These are phyloP conservation scores for Ursus arctos DNA, from an alignment of 2,113 vertebrate species.

Conservation along the genomic window DNA sequence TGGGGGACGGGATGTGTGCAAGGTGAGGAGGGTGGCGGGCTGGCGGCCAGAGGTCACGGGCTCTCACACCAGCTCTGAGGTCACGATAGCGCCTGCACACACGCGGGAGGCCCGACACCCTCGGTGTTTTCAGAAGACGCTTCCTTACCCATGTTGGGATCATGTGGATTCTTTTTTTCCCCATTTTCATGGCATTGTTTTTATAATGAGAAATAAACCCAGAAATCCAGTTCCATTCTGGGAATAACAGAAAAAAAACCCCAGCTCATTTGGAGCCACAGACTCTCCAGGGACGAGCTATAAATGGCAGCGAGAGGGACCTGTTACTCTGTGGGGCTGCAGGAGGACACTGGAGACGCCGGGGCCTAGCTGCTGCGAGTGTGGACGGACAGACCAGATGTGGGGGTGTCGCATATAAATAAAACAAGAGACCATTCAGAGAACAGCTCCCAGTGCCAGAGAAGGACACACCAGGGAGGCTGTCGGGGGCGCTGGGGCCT, in stretches of 20 bases:
- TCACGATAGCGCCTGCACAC: background rate
- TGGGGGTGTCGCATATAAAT: background rate
- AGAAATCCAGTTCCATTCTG: background rate
- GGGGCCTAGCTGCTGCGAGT: too few relatives aligned
- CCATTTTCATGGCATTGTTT: background rate
- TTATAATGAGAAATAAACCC: constrained; percentile 9
- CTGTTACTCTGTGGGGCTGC: accelerated
- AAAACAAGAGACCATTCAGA: background rate
- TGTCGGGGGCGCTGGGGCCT: background rate
- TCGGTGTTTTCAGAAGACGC: background rate
- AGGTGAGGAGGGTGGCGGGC: background rate
- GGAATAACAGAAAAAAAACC: background rate
- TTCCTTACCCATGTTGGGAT: too few relatives aligned
- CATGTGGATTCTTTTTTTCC: accelerated
- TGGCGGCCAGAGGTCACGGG: background rate
- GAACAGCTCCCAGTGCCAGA: background rate
- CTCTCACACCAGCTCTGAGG: accelerated
- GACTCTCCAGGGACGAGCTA: background rate
- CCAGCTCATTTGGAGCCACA: accelerated
- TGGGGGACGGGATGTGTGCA: background rate
- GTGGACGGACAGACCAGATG: background rate
- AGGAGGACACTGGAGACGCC: accelerated
- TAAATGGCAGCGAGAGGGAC: background rate
- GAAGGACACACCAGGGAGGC: background rate
- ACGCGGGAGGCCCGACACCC: accelerated